Conservation (phyloP, 2,113 vertebrate species). For the Numenius arquata region DNA sequence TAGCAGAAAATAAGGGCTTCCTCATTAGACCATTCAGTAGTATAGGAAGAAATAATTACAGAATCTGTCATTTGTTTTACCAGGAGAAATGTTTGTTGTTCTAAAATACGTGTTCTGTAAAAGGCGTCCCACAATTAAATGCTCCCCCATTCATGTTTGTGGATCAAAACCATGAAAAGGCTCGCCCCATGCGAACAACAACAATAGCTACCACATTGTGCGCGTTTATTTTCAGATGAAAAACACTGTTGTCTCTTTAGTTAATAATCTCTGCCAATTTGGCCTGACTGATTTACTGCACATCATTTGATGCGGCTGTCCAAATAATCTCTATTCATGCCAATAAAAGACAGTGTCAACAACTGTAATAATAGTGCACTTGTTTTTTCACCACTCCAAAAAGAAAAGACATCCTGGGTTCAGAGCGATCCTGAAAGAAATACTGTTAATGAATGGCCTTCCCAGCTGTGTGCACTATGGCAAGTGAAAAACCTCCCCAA, state of each 20-base stretch:
- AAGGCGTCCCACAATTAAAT: background rate
- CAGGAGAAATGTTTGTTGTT: slow-evolving; percentile 12
- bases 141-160: background rate
- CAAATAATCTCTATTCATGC: slow-evolving; percentile 59
- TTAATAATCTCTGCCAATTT: slow-evolving; percentile 47
- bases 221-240: slow-evolving; percentile 35
- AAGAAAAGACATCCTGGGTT: slow-evolving; percentile 53
- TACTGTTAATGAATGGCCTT: slow-evolving; percentile 41
- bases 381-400: slow-evolving; percentile 35
- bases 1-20: background rate
- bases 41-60: background rate
- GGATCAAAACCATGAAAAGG: slow-evolving; percentile 6
- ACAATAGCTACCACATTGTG: slow-evolving; percentile 37
- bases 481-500: slow-evolving; percentile 1
- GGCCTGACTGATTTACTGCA: slow-evolving; percentile 48
- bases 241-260: slow-evolving; percentile 21
- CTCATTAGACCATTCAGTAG: background rate
- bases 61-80: slow-evolving; percentile 16
- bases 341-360: slow-evolving; percentile 35
- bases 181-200: background rate
- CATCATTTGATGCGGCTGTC: slow-evolving; percentile 27
- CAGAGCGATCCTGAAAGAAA: slow-evolving; percentile 48
- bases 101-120: slow-evolving; percentile 1
- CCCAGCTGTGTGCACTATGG: slow-evolving; percentile 34
- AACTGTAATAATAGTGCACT: slow-evolving; percentile 30